Evolutionary conservation across 2,113 vertebrate genomes (phyloP).

Genomic region (Pterocles gutturalis): DNA sequence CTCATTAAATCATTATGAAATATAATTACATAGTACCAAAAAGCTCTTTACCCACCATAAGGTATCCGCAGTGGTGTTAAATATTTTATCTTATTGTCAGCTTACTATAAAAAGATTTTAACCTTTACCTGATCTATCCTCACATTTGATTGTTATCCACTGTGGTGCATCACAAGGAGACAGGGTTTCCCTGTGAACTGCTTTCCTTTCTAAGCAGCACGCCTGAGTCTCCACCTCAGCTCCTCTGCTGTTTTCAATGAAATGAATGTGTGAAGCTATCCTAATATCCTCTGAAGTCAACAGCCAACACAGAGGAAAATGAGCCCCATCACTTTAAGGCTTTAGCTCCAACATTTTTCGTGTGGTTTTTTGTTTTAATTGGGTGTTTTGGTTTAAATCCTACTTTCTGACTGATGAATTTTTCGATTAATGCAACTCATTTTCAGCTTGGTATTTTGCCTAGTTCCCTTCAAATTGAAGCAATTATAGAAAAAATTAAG

Average conservation of each 20-base stretch:
- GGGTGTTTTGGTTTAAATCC: conserved; percentile 55
- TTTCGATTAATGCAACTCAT: conserved; percentile 61
- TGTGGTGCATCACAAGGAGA: neutral
- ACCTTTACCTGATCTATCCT: neutral
- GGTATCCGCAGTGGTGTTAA: neutral
- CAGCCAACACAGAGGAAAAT: neutral
- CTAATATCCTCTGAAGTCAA: neutral
- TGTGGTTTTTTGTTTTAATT: neutral
- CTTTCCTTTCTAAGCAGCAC: neutral
- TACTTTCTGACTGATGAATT: conserved; percentile 65
- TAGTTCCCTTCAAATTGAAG: conserved; percentile 68
- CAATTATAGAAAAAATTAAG: conserved; percentile 71
- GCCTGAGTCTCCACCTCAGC: neutral
- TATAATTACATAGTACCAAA: neutral
- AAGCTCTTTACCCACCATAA: neutral
- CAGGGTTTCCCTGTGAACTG: neutral
- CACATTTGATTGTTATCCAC: neutral
- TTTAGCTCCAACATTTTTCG: neutral
- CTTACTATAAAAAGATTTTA: conserved; percentile 7
- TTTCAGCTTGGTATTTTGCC: conserved; percentile 71
- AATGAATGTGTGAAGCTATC: neutral
- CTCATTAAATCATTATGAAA: conserved; percentile 10
- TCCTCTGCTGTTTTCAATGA: neutral
- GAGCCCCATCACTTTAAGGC: neutral
- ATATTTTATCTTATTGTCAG: neutral